Base-by-base conservation (phyloP, 1,140 invertebrate species). In the Drepana arcuata region DNA sequence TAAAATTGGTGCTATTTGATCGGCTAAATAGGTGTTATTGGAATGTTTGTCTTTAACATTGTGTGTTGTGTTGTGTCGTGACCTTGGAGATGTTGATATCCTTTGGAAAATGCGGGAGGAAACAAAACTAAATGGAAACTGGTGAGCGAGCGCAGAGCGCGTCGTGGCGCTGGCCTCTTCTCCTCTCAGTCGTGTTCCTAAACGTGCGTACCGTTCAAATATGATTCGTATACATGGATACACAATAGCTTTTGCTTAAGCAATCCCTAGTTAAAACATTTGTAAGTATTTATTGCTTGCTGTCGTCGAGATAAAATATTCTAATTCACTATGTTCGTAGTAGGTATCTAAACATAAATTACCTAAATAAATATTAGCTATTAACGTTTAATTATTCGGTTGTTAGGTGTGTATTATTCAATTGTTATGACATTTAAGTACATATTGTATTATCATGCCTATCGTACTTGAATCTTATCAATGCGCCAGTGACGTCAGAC, bases 151-250 rank as follows among this genome's bases (percentile, higher is more conserved):
- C 35, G 27, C 41, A 55, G 28, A 37, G 60, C 41, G 51, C 57
- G 32, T 50, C 47, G 35, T 75, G 73, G 77, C 73, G 66, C 38
- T 81, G 71, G 77, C 62, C 69, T 44, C 54, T 81, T n/a, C 52
- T 81, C 9, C 25, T 69, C 18, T 70, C 73, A 2, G 66, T 70
- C 38, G 48, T 78, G 24, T 48, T 72, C 26, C 51, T 81, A 30
- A 78, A 81, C 41, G 77, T 78, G 53, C 28, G 71, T 80, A 66
- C 49, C 10, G 15, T 11, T n/a, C n/a, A n/a, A n/a, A n/a, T n/a
- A n/a, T n/a, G n/a, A n/a, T n/a, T n/a, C n/a, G n/a, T n/a, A n/a
- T n/a, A n/a, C n/a, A n/a, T n/a, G n/a, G n/a, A n/a, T n/a, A n/a
- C n/a, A n/a, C n/a, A n/a, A n/a, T n/a, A n/a, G n/a, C n/a, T n/a